Evolutionary conservation across 2,113 vertebrate genomes (phyloP).

Genomic region (Brachirus orientalis): DNA sequence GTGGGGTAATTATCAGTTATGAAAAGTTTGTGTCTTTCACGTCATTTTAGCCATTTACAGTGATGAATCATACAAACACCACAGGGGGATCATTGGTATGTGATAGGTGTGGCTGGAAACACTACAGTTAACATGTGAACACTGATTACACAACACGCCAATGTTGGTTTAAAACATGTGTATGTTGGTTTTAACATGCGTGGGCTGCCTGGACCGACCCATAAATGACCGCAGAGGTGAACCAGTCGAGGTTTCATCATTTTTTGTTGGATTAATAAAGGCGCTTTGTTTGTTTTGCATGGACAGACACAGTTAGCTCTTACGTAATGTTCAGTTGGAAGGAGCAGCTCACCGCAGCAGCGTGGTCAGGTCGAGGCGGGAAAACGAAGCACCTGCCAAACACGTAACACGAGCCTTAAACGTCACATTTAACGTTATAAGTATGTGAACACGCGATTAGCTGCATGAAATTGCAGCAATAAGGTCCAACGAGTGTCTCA

Average conservation of each 20-base stretch:
- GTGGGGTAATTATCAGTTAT: too few species aligned
- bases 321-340: slow-evolving; percentile 66
- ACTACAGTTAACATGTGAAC: neutral
- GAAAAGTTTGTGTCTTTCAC: too few species aligned
- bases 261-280: neutral
- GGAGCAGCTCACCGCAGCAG: slow-evolving; percentile 22
- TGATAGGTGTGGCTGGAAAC: neutral
- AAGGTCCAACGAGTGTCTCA: accelerated
- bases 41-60: too few species aligned
- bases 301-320: slow-evolving; percentile 49
- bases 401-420: accelerated
- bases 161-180: neutral
- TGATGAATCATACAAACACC: too few species aligned
- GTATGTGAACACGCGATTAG: accelerated
- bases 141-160: neutral
- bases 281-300: slow-evolving; percentile 64
- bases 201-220: too few species aligned
- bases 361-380: neutral
- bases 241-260: neutral
- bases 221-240: neutral
- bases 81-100: neutral
- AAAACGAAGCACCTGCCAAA: accelerated
- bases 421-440: accelerated
- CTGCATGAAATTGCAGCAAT: too few species aligned
- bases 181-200: neutral